Conservation (phyloP, 2,113 vertebrate genomes). For the Apistogramma diplotaenia region DNA sequence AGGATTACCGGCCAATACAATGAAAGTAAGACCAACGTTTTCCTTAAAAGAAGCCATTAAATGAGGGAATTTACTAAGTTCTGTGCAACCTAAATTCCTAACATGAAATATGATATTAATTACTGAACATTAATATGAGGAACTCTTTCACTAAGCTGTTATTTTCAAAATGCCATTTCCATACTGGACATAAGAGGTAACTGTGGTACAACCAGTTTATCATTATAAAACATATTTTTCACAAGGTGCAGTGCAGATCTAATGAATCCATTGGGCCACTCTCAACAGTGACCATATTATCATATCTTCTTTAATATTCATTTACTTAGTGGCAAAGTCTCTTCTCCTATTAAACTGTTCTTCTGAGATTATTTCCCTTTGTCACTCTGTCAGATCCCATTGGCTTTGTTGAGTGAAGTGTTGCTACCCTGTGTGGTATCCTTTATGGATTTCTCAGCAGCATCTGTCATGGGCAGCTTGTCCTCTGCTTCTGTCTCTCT, state of each 20-base stretch:
- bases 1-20: neutral
- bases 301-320: neutral
- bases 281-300: neutral
- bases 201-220: conserved; percentile 7
- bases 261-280: neutral
- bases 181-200: conserved; percentile 44
- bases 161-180: neutral
- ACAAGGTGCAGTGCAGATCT: neutral
- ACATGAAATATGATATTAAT: conserved; percentile 3
- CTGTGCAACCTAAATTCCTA: neutral
- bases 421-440: conserved; percentile 74
- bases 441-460: conserved; percentile 75
- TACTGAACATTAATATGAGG: neutral
- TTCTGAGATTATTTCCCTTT: conserved; percentile 47
- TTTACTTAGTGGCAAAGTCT: conserved; percentile 7
- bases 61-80: neutral
- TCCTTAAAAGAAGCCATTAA: neutral
- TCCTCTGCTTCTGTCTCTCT: conserved; percentile 93
- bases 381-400: conserved; percentile 77
- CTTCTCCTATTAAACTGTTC: neutral
- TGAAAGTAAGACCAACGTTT: conserved; percentile 7
- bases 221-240: conserved; percentile 15
- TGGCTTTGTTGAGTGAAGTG: conserved; percentile 84
- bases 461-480: conserved; percentile 76
- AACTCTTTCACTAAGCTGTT: neutral